These are phyloP conservation scores for Salvelinus alpinus DNA, from an alignment of 2,113 vertebrate genomes.

Conservation along the genomic window DNA sequence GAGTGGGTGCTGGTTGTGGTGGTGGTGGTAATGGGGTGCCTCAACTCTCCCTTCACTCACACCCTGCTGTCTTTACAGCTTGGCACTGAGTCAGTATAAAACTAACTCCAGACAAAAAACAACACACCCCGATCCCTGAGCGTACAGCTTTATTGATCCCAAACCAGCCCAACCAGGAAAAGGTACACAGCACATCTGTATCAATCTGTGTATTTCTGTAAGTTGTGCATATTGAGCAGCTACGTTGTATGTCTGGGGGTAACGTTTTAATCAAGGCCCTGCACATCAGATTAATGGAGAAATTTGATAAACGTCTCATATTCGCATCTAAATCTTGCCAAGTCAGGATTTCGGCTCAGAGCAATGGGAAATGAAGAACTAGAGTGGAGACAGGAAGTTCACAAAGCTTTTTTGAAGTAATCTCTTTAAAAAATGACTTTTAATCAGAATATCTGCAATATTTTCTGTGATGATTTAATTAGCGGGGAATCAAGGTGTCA, in stretches of 20 bases:
- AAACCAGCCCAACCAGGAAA: slow-evolving; percentile 13
- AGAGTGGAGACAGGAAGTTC: slow-evolving; percentile 54
- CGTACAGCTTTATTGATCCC: slow-evolving; percentile 51
- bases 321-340: slow-evolving; percentile 58
- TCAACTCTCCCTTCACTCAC: slow-evolving; percentile 58
- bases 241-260: slow-evolving; percentile 55
- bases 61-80: slow-evolving; percentile 58
- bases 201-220: slow-evolving; percentile 55
- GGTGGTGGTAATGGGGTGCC: slow-evolving; percentile 14
- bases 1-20: too few relatives aligned
- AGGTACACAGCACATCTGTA: slow-evolving; percentile 52
- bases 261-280: slow-evolving; percentile 63
- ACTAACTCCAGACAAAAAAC: slow-evolving; percentile 48
- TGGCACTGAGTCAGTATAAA: slow-evolving; percentile 62
- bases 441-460: slow-evolving; percentile 68
- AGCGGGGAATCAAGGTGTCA: slow-evolving; percentile 65
- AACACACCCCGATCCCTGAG: slow-evolving; percentile 18
- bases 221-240: slow-evolving; percentile 55
- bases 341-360: slow-evolving; percentile 62
- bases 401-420: slow-evolving; percentile 58
- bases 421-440: slow-evolving; percentile 66
- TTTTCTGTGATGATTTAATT: slow-evolving; percentile 70
- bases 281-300: slow-evolving; percentile 69
- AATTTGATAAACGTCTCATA: slow-evolving; percentile 66
- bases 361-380: slow-evolving; percentile 65